Evolutionary conservation across 2,888 invertebrate genomes (phyloP).

Genomic region (Patella depressa): DNA sequence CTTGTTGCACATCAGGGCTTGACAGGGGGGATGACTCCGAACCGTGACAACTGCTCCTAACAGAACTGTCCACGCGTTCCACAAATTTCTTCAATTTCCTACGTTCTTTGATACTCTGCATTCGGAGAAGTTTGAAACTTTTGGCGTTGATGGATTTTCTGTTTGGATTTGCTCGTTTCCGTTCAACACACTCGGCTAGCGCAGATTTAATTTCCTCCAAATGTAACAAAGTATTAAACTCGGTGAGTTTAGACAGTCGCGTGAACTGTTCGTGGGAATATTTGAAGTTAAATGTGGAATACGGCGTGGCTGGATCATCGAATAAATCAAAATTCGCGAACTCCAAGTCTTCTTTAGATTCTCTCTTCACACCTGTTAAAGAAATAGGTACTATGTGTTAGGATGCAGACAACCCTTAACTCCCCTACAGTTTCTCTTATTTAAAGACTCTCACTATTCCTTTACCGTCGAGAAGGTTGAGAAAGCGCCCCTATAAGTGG

Average conservation of each 20-base stretch:
- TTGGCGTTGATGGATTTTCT: conserved; percentile 45
- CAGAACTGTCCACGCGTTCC: conserved; percentile 14
- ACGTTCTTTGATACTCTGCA: conserved; percentile 49
- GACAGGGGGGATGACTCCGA: not conserved
- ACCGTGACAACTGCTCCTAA: not conserved
- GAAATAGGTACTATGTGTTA: not conserved
- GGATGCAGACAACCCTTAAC: too few species aligned
- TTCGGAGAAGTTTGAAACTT: conserved; percentile 46
- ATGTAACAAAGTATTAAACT: conserved; percentile 71
- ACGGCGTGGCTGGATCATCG: conserved; percentile 70
- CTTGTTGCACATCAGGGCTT: not conserved
- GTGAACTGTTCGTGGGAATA: conserved; percentile 70
- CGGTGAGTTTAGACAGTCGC: conserved; percentile 70
- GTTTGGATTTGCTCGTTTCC: conserved; percentile 47
- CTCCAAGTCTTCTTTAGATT: conserved; percentile 69
- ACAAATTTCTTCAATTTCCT: conserved; percentile 33
- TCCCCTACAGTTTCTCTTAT: too few species aligned
- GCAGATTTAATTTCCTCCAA: conserved; percentile 67
- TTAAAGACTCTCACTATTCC: too few species aligned
- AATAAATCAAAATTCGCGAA: conserved; percentile 72
- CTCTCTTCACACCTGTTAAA: conserved; percentile 67
- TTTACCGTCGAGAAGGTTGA: too few species aligned
- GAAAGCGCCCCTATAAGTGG: too few species aligned
- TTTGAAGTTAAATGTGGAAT: conserved; percentile 72
- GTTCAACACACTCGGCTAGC: conserved; percentile 59